phyloP scores from a whole-genome alignment of 1,140 invertebrate species.

The Drosophila nigromelanica region DNA sequence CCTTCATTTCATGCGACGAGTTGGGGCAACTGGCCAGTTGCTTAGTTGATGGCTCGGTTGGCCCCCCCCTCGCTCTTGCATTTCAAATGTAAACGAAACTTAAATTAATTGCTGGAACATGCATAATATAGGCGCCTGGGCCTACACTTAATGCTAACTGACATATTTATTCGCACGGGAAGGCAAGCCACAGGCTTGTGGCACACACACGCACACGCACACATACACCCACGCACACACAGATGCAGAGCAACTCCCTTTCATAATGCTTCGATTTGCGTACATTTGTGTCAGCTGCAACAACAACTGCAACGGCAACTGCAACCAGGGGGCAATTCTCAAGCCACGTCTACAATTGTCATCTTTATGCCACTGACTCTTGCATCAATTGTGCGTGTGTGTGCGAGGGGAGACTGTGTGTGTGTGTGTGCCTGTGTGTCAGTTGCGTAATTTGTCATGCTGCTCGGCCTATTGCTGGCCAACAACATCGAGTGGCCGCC shows the following conservation, averaged over 20 bases:
- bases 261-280: slow-evolving; percentile 69
- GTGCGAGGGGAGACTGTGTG: no score
- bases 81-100: slow-evolving; percentile 79
- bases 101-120: slow-evolving; percentile 81
- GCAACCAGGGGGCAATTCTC: slow-evolving; percentile 16
- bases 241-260: slow-evolving; percentile 36
- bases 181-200: slow-evolving; percentile 15
- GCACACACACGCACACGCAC: slow-evolving; percentile 23
- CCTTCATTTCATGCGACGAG: slow-evolving; percentile 57
- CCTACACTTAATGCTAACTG: slow-evolving; percentile 72
- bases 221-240: slow-evolving; percentile 8
- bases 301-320: slow-evolving; percentile 17
- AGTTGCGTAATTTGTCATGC: slow-evolving; percentile 64
- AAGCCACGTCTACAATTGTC: slow-evolving; percentile 58
- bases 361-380: slow-evolving; percentile 37
- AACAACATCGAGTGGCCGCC: slow-evolving; percentile 43
- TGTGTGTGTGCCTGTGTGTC: slow-evolving; percentile 28
- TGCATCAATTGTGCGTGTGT: slow-evolving; percentile 5
- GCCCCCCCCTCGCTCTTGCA: slow-evolving; percentile 20
- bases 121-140: slow-evolving; percentile 69
- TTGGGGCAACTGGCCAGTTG: slow-evolving; percentile 1
- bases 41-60: not conserved
- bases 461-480: slow-evolving; percentile 40
- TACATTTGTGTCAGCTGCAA: slow-evolving; percentile 52
- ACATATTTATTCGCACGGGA: slow-evolving; percentile 73